These are phyloP conservation scores for Propithecus perrieri DNA, from an alignment of 2,797 vertebrate genomes.

Conservation along the genomic window DNA sequence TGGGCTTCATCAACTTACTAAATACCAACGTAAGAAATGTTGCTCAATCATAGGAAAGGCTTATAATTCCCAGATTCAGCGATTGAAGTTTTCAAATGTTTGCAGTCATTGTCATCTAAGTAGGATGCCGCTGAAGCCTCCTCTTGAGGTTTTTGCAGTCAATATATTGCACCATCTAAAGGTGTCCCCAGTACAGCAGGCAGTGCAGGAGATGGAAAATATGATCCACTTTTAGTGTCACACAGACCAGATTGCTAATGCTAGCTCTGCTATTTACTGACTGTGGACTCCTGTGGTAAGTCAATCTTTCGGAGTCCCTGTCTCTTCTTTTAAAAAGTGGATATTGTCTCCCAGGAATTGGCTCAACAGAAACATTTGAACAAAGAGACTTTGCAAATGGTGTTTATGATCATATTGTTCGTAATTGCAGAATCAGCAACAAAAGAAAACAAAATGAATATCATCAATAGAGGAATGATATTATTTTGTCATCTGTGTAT, in stretches of 20 bases:
- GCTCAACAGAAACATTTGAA: too few species aligned
- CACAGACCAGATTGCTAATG: too few species aligned
- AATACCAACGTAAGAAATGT: neutral
- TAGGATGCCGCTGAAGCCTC: neutral
- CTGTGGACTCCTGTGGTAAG: neutral
- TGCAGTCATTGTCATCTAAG: neutral
- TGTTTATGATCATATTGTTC: neutral
- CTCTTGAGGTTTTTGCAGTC: neutral
- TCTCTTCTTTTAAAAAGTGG: neutral
- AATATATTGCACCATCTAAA: rapidly evolving
- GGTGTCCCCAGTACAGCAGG: neutral
- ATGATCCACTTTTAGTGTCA: too few species aligned
- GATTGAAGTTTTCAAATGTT: neutral
- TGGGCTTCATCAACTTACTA: neutral
- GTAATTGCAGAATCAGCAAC: neutral
- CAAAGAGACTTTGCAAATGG: neutral
- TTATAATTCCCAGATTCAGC: rapidly evolving
- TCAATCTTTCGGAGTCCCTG: neutral
- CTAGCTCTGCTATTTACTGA: neutral
- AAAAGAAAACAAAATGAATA: neutral
- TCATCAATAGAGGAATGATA: neutral
- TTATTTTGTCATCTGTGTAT: neutral
- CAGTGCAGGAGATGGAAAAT: rapidly evolving
- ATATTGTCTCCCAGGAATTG: neutral
- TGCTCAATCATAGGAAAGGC: neutral